phyloP scores from a whole-genome alignment of 2,113 vertebrate genomes.

The Petromus typicus region DNA sequence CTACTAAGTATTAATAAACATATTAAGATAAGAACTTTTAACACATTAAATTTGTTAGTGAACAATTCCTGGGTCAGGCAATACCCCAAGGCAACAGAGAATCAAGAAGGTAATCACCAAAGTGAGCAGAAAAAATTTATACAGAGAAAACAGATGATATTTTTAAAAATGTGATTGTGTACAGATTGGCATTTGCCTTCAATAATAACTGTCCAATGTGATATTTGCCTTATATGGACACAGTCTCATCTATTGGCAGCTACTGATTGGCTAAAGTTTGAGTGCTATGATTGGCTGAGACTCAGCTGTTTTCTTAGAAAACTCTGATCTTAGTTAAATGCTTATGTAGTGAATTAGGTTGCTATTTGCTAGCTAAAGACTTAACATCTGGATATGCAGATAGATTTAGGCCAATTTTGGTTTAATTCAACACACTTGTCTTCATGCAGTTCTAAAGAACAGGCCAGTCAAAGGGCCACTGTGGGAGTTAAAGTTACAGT shows the following conservation, averaged over 20 bases:
- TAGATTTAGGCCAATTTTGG: neutral
- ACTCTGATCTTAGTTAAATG: neutral
- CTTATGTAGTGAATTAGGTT: neutral
- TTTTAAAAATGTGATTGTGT: neutral
- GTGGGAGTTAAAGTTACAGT: neutral
- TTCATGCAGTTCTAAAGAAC: neutral
- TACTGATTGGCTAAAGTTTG: neutral
- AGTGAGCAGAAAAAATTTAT: too few species aligned
- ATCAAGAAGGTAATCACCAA: neutral
- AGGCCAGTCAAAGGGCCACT: neutral
- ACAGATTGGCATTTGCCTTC: neutral
- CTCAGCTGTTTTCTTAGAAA: neutral
- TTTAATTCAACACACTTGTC: neutral
- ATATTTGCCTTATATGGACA: neutral
- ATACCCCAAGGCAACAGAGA: neutral
- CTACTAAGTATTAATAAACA: neutral
- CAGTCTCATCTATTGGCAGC: neutral
- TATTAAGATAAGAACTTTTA: neutral
- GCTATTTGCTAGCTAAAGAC: neutral
- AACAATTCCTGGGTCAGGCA: neutral
- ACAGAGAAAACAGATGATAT: neutral
- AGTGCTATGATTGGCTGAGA: neutral
- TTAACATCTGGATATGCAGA: neutral
- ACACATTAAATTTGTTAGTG: neutral
- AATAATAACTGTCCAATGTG: neutral